Evolutionary conservation across 2,888 invertebrate genomes (phyloP), one percentile per base, ranked within the genome.

Genomic region (Amiota mariae): DNA sequence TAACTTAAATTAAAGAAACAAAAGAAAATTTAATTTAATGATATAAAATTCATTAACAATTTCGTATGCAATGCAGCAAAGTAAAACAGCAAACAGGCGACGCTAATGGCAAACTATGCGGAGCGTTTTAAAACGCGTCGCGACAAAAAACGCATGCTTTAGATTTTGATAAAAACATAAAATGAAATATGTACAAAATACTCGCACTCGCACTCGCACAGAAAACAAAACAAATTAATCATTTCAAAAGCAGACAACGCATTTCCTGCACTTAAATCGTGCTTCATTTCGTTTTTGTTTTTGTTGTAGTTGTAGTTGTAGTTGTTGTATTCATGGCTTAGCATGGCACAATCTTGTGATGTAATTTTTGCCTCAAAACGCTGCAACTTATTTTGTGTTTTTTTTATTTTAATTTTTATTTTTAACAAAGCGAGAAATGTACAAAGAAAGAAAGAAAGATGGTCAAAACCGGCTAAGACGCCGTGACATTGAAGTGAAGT

Each of bases 401-500:
- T 36, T n/a, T n/a, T 24, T 24, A 24, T 24, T 24, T 24, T 24
- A n/a, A 24, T 24, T 24, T 2, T 2, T 3, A 24, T 24, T 24
- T 36, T 36, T 36, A 8, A 36, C 36, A 4, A 8, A 36, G 36
- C 36, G 6, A 36, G 36, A 36, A 3, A 24, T 2, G 3, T 24
- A 24, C 24, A 24, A 1, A 24, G 24, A 36, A 36, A 36, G 36
- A 36, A 36, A 36, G 36, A 13, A 68, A 68, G 67, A 68, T 68
- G 67, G 67, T 54, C 67, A 68, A 68, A 67, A 68, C 67, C 67
- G 67, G 67, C 67, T 68, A n/a, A 48, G 56, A 56, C 73, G 76
- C 75, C 84, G 77, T 86, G 85, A 86, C 85, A 84, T 85, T 85
- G 85, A 85, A 84, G 79, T 49, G 72, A 36, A 36, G 67, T 64